Percentiles rank a stretch among this genome's conserved stretches.
phyloP scores from a whole-genome alignment of 2,797 vertebrate genomes.

The Pseudomugil gertrudae region DNA sequence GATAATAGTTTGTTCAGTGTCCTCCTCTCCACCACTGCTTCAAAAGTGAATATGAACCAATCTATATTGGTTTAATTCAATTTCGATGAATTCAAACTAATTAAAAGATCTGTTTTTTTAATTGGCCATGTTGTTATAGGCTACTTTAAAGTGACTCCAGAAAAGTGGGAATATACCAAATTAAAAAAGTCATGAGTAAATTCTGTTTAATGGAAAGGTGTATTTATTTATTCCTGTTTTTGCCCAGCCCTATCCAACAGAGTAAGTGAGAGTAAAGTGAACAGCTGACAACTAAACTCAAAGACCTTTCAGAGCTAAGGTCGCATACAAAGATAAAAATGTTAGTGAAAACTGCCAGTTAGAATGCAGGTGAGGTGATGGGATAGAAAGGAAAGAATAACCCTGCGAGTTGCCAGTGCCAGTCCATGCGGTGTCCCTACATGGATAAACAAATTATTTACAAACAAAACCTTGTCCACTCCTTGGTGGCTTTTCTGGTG shows the following conservation, averaged over 20 bases:
- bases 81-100: too few species aligned
- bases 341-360: conserved; percentile 66
- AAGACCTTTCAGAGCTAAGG: conserved; percentile 46
- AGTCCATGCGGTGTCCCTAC: conserved; percentile 67
- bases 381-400: conserved; percentile 32
- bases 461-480: conserved; percentile 87
- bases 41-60: too few species aligned
- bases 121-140: too few species aligned
- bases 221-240: not conserved
- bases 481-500: conserved; percentile 85
- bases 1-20: too few species aligned
- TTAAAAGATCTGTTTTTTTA: too few species aligned
- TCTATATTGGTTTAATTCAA: too few species aligned
- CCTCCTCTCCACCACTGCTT: too few species aligned
- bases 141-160: too few species aligned
- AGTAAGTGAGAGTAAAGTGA: conserved; percentile 29
- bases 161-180: too few species aligned
- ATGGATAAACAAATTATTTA: conserved; percentile 65
- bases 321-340: conserved; percentile 13
- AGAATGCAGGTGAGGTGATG: conserved; percentile 43
- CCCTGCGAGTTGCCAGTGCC: conserved; percentile 48
- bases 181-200: not conserved
- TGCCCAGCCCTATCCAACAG: conserved; percentile 7
- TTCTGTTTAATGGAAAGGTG: not conserved
- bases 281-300: conserved; percentile 26